A percentile compares a stretch with the other conserved stretches of the same genome.
Evolutionary conservation across 1,140 invertebrate genomes (phyloP).

Genomic region (Trinorchestia longiramus): DNA sequence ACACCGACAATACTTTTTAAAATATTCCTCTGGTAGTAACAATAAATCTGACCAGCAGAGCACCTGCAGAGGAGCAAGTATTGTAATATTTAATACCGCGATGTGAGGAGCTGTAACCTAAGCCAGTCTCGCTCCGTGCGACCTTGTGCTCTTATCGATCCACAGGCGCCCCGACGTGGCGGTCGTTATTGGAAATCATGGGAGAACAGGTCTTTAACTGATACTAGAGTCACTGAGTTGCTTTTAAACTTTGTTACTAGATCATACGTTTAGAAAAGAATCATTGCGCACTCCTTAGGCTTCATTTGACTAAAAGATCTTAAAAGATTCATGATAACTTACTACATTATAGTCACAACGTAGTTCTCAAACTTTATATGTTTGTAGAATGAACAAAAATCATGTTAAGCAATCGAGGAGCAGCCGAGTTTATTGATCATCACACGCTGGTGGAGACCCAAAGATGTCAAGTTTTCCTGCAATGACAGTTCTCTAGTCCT

Average conservation of each 20-base stretch:
- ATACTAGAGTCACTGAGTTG: background rate
- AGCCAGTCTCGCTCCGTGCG: background rate
- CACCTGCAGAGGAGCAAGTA: background rate
- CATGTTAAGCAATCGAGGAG: background rate
- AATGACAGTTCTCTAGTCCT: background rate
- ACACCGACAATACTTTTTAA: background rate
- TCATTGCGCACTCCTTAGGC: too few species aligned
- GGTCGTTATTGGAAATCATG: constrained; percentile 7
- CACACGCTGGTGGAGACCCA: background rate
- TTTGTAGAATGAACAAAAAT: background rate
- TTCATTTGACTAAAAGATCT: too few species aligned
- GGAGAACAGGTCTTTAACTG: background rate
- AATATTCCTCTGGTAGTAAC: background rate
- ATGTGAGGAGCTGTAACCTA: background rate
- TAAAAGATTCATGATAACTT: too few species aligned
- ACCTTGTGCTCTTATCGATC: background rate
- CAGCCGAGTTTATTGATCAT: background rate
- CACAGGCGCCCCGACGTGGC: too few species aligned
- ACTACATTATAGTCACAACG: background rate
- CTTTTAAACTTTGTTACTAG: background rate
- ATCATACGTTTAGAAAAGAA: background rate
- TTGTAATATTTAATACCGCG: background rate
- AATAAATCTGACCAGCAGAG: background rate
- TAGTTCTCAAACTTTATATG: background rate
- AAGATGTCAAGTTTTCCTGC: background rate